These are phyloP conservation scores for Vanessa tameamea DNA, from an alignment of 1,140 invertebrate genomes.

Conservation along the genomic window DNA sequence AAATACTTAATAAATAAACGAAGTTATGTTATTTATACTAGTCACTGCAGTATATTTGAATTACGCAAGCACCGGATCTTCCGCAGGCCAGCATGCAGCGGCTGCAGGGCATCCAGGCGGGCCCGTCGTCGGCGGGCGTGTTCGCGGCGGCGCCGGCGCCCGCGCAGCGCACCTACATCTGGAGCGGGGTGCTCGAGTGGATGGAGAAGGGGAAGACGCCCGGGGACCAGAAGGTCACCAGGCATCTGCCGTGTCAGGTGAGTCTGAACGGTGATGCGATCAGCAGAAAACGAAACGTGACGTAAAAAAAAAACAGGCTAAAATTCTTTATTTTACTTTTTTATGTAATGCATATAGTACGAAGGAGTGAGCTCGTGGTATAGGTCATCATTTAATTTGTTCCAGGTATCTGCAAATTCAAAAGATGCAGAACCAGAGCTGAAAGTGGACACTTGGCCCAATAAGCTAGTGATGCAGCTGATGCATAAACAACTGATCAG, in stretches of 20 bases:
- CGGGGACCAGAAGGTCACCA: slow-evolving; percentile 87
- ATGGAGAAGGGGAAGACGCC: slow-evolving; percentile 91
- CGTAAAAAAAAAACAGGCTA: no score
- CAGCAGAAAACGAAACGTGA: no score
- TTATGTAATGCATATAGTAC: no score
- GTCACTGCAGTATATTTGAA: no score
- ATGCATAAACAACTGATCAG: slow-evolving; percentile 95
- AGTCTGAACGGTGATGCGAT: slow-evolving; percentile 53
- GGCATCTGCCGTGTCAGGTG: slow-evolving; percentile 93
- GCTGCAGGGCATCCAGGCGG: slow-evolving; percentile 20
- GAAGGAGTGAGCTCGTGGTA: no score
- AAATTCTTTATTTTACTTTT: no score
- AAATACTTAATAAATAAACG: no score
- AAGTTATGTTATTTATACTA: no score
- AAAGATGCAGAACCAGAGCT: slow-evolving; percentile 94
- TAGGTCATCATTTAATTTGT: slow-evolving; percentile 19
- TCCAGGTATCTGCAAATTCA: slow-evolving; percentile 82
- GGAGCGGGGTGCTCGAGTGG: slow-evolving; percentile 94
- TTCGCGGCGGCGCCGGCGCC: slow-evolving; percentile 20
- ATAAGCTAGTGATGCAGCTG: slow-evolving; percentile 94
- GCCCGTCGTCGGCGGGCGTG: slow-evolving; percentile 12
- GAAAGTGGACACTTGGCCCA: slow-evolving; percentile 95
- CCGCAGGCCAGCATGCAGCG: slow-evolving; percentile 34
- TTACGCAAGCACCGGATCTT: slow-evolving; percentile 27
- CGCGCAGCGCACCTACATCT: slow-evolving; percentile 87